A percentile compares a stretch with the other conserved stretches of the same genome.
These are phyloP conservation scores for Catharus minimus DNA, from an alignment of 2,113 vertebrate species.

Conservation along the genomic window DNA sequence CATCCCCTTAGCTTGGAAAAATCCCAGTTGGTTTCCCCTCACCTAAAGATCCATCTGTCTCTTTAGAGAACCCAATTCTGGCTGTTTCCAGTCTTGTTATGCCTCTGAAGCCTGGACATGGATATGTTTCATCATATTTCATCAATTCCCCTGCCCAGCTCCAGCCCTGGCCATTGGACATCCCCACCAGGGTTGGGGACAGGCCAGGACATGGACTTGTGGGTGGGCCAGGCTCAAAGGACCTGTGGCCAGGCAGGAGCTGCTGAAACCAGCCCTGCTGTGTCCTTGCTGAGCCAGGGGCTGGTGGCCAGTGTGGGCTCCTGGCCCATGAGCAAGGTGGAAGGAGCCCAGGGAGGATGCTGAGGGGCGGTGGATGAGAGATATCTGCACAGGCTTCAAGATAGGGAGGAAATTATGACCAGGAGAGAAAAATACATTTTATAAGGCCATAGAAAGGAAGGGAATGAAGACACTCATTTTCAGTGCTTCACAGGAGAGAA, in stretches of 20 bases:
- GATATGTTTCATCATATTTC: not conserved
- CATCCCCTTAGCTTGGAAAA: not conserved
- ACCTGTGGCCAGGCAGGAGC: no score
- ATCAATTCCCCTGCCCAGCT: not conserved
- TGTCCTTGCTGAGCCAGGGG: no score
- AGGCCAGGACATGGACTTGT: no score
- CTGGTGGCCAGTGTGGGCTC: not conserved
- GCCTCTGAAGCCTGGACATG: not conserved
- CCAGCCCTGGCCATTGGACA: not conserved
- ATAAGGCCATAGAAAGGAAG: not conserved
- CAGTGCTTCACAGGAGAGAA: not conserved
- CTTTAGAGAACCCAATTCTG: not conserved
- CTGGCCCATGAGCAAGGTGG: not conserved
- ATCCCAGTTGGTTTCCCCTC: not conserved
- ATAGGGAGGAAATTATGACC: not conserved
- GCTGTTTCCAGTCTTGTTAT: not conserved
- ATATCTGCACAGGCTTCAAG: not conserved
- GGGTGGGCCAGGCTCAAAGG: not conserved
- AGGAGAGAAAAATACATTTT: not conserved
- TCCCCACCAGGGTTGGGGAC: fast-evolving
- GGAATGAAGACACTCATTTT: not conserved
- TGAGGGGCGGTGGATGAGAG: not conserved
- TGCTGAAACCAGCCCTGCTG: not conserved
- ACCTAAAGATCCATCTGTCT: not conserved
- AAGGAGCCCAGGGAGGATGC: fast-evolving